Base-by-base conservation (phyloP, 53 echinoderm and acorn worm genomes). In the Holothuria leucospilota region DNA sequence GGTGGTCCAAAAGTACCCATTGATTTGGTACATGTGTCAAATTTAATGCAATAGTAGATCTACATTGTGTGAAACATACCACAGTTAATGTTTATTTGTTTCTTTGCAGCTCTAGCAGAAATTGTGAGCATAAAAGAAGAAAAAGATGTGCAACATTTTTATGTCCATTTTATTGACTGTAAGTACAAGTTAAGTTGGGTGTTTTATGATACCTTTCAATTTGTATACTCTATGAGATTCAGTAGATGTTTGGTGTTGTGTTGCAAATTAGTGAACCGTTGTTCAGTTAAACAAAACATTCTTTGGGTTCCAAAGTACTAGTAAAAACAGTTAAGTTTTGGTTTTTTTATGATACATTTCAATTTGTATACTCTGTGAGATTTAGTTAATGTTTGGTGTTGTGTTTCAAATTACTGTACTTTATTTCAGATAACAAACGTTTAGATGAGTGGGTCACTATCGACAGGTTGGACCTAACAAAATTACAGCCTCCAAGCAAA, bases 161-260 rank as follows among this genome's bases (percentile, higher is more conserved):
- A 96, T 62, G 91, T 96, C 27, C 96, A 96, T 63, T 96, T 89
- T 61, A 96, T 96, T 27, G 96, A 96, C 63, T 96, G 95, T 94
- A 88, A 94, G 95, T 89, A 56, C 56, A 16, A 15, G n/a, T n/a
- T n/a, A n/a, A n/a, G n/a, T n/a, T n/a, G n/a, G n/a, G n/a, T n/a
- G n/a, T n/a, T n/a, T n/a, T n/a, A n/a, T n/a, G n/a, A n/a, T n/a
- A 40, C 40, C 40, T 40, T 40, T 40, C 7, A 40, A 40, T 40
- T 40, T 40, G 40, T 40, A 7, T 7, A 40, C n/a, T n/a, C n/a
- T n/a, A n/a, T n/a, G n/a, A n/a, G n/a, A n/a, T n/a, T n/a, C n/a
- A n/a, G n/a, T n/a, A n/a, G n/a, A n/a, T n/a, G n/a, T n/a, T n/a
- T n/a, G n/a, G n/a, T n/a, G n/a, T n/a, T n/a, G n/a, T n/a, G n/a